Evolutionary conservation across 1,140 invertebrate genomes (phyloP).

Genomic region (Artemia franciscana): DNA sequence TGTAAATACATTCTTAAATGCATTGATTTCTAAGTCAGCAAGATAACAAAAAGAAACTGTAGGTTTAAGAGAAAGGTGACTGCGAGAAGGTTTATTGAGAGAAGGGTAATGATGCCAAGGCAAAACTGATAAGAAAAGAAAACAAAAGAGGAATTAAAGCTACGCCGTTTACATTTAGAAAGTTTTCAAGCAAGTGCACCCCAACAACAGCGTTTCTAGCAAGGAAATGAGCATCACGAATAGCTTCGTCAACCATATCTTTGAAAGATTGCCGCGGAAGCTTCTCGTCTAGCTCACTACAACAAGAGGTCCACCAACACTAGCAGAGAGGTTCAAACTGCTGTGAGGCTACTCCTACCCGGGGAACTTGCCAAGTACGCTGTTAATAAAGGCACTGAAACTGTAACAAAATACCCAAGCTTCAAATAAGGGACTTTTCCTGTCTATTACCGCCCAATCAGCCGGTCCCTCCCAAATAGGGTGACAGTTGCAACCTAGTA

Average conservation of each 20-base stretch:
- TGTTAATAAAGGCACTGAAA: conserved; percentile 31
- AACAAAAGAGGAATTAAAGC: conserved; percentile 30
- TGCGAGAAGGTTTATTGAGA: too few relatives aligned
- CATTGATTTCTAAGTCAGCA: too few relatives aligned
- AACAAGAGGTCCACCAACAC: conserved; percentile 26
- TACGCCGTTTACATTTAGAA: conserved; percentile 48
- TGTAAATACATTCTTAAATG: too few relatives aligned
- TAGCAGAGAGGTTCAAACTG: conserved; percentile 5
- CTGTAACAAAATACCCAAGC: conserved; percentile 30
- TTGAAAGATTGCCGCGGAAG: conserved; percentile 39
- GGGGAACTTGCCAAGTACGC: conserved; percentile 36
- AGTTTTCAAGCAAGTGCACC: conserved; percentile 43
- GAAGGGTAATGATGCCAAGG: too few relatives aligned
- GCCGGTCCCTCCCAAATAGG: too few relatives aligned
- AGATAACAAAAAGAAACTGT: too few relatives aligned
- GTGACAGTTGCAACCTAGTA: too few relatives aligned
- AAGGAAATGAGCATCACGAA: conserved; percentile 40
- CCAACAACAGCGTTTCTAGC: conserved; percentile 33
- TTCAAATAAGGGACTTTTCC: conserved; percentile 22
- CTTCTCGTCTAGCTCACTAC: conserved; percentile 39
- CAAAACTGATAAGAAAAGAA: conserved; percentile 22
- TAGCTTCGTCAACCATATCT: conserved; percentile 38
- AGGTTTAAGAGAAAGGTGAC: too few relatives aligned
- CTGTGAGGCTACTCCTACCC: conserved; percentile 32
- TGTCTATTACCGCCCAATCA: neutral